Evolutionary conservation across 92 coral and sea anemone species (phyloP).

Genomic region (Desmophyllum pertusum): DNA sequence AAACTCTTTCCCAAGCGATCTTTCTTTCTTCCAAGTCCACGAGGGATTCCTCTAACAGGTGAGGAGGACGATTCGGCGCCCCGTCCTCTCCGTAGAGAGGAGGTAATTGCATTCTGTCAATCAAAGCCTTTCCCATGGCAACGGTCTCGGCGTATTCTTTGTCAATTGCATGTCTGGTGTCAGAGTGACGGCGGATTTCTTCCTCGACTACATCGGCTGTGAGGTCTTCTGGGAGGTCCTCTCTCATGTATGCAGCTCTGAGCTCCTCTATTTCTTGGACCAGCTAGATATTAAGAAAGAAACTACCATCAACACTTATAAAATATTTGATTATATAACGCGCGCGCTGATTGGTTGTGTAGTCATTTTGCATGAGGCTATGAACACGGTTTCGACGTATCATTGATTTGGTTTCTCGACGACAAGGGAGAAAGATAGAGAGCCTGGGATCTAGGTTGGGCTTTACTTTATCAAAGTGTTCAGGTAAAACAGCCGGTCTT

Average conservation of each 20-base stretch:
- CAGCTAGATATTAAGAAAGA: conserved; percentile 23
- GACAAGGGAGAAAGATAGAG: too few relatives aligned
- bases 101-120: conserved; percentile 86
- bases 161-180: conserved; percentile 76
- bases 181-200: conserved; percentile 75
- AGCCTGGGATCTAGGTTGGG: too few relatives aligned
- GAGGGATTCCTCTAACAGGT: conserved; percentile 87
- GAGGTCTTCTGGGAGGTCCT: conserved; percentile 70
- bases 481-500: too few relatives aligned
- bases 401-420: too few relatives aligned
- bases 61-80: conserved; percentile 55
- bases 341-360: too few relatives aligned
- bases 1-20: conserved; percentile 76
- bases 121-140: conserved; percentile 85
- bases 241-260: conserved; percentile 59
- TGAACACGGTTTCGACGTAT: too few relatives aligned
- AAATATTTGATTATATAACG: too few relatives aligned
- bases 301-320: not conserved
- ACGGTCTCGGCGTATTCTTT: conserved; percentile 88
- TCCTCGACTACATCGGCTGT: conserved; percentile 57
- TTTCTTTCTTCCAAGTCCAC: conserved; percentile 72
- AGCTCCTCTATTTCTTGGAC: conserved; percentile 71
- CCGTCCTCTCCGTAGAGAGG: conserved; percentile 63
- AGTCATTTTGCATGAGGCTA: too few relatives aligned
- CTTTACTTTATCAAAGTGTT: too few relatives aligned